Conservation (phyloP, 2,888 invertebrate genomes). For the Calameuta pallipes region DNA sequence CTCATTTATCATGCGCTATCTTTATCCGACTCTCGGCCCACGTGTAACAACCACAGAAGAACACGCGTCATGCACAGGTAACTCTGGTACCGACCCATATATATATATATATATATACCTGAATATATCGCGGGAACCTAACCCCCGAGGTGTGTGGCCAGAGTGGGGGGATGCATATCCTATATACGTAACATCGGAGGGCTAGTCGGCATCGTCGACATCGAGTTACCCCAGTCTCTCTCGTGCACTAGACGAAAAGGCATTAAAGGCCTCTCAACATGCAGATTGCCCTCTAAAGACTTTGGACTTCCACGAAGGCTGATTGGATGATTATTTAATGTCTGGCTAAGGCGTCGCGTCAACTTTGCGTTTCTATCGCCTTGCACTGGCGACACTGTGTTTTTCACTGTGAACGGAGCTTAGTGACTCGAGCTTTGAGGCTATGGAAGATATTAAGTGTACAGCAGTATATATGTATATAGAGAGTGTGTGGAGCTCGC, state of each 20-base stretch:
- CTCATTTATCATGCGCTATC: not conserved
- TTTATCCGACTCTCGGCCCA: not conserved
- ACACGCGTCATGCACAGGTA: not conserved
- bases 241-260: slow-evolving; percentile 54
- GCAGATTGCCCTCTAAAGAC: slow-evolving; percentile 63
- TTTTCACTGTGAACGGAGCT: not conserved
- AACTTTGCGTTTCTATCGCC: not conserved
- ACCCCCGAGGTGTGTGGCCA: slow-evolving; percentile 8
- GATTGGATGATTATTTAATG: slow-evolving; percentile 64
- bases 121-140: slow-evolving; percentile 15
- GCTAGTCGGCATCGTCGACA: not conserved
- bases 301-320: slow-evolving; percentile 60
- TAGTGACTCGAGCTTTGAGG: not conserved
- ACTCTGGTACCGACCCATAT: not conserved
- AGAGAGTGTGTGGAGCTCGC: not conserved
- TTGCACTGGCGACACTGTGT: not conserved
- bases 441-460: not conserved
- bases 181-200: not conserved
- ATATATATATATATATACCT: not conserved
- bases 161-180: not conserved
- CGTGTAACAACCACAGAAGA: not conserved
- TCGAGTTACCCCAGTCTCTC: slow-evolving; percentile 20
- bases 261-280: slow-evolving; percentile 65
- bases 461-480: not conserved
- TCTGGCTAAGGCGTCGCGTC: slow-evolving; percentile 27